phyloP scores from a whole-genome alignment of 1,140 invertebrate species.

The Lepidotrigona ventralis region DNA sequence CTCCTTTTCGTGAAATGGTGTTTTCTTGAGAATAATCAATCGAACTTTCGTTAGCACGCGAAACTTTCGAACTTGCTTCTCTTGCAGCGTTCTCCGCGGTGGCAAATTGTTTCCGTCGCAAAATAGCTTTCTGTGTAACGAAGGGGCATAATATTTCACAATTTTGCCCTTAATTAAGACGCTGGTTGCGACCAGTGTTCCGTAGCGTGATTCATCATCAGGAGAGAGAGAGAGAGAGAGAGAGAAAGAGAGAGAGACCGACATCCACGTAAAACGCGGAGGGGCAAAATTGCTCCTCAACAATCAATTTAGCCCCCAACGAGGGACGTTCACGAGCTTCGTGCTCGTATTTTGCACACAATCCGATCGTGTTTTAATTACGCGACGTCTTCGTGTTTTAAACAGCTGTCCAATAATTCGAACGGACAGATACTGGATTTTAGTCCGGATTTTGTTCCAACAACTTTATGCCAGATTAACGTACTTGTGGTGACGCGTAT shows the following conservation, averaged over 20 bases:
- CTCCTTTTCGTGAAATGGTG: no score
- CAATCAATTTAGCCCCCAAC: slow-evolving; percentile 6
- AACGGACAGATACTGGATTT: neutral
- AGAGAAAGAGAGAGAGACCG: neutral
- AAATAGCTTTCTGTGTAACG: no score
- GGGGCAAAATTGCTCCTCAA: neutral
- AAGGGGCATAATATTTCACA: slow-evolving; percentile 7
- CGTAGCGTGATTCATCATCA: slow-evolving; percentile 39
- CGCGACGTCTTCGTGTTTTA: neutral
- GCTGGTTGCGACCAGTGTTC: neutral
- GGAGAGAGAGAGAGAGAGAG: no score
- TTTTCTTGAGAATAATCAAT: no score
- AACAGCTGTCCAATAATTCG: neutral
- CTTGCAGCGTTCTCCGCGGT: neutral
- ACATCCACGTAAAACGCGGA: slow-evolving; percentile 24
- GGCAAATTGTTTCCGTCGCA: neutral
- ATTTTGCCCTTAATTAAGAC: slow-evolving; percentile 44
- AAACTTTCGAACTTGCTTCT: neutral
- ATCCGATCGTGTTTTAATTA: neutral
- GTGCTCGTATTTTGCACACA: neutral
- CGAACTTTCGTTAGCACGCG: no score
- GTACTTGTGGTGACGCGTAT: neutral
- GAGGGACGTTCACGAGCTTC: neutral
- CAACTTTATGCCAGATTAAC: neutral
- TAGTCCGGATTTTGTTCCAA: neutral